These are phyloP conservation scores for Melanotaenia pygmaea DNA, from an alignment of 2,797 vertebrate species.

Conservation along the genomic window DNA sequence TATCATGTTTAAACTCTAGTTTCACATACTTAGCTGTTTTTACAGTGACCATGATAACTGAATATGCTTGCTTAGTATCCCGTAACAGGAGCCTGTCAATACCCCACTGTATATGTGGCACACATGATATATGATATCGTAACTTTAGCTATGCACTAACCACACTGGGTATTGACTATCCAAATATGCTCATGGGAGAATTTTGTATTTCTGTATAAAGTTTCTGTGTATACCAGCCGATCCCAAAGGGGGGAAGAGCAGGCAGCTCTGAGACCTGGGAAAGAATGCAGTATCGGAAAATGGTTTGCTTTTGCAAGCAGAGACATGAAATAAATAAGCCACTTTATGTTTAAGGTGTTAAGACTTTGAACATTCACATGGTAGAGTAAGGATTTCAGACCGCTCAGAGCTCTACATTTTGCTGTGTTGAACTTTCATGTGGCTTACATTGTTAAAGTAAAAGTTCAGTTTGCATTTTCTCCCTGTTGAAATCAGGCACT, in stretches of 20 bases:
- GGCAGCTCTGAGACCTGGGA: constrained; percentile 40
- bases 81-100: constrained; percentile 71
- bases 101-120: constrained; percentile 60
- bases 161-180: constrained; percentile 64
- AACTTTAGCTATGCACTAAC: constrained; percentile 67
- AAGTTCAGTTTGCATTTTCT: constrained; percentile 36
- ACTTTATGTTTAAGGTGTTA: constrained; percentile 23
- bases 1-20: constrained; percentile 68
- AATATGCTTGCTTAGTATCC: constrained; percentile 53
- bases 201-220: constrained; percentile 59
- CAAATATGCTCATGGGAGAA: constrained; percentile 59
- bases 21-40: constrained; percentile 60
- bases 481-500: constrained; percentile 47
- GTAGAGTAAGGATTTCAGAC: constrained; percentile 14
- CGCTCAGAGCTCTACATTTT: constrained; percentile 39
- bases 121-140: constrained; percentile 69
- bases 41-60: constrained; percentile 57
- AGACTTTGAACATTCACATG: constrained; percentile 36
- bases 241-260: constrained; percentile 50
- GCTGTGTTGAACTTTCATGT: constrained; percentile 30
- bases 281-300: constrained; percentile 41
- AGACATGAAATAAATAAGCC: constrained; percentile 38
- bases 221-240: constrained; percentile 61
- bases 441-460: constrained; percentile 38
- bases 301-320: constrained; percentile 25